These are phyloP conservation scores for Pangasius djambal DNA, from an alignment of 2,797 vertebrate species.

Conservation along the genomic window DNA sequence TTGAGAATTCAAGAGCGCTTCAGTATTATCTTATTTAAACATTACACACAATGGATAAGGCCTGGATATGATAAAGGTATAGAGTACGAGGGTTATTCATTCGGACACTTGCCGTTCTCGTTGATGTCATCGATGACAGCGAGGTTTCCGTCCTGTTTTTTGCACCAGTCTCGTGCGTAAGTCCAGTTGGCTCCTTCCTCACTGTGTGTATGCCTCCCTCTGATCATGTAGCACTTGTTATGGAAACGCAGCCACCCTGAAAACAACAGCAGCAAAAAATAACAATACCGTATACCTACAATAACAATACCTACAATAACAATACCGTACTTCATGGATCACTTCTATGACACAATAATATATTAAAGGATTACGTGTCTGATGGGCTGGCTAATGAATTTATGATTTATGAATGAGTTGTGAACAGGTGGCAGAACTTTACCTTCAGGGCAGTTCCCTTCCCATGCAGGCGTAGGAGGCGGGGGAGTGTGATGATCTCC, in stretches of 20 bases:
- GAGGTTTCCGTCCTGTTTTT: constrained; percentile 65
- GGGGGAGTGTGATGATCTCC: constrained; percentile 71
- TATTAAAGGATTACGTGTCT: background rate
- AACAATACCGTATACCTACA: no score
- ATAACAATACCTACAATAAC: no score
- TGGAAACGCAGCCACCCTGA: constrained; percentile 77
- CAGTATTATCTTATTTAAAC: background rate
- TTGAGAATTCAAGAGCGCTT: background rate
- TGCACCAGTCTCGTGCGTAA: constrained; percentile 71
- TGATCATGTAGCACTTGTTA: constrained; percentile 79
- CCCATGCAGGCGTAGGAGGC: constrained; percentile 78
- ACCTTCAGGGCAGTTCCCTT: constrained; percentile 79
- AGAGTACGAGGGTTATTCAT: background rate
- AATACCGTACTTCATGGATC: background rate
- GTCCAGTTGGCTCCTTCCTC: constrained; percentile 72
- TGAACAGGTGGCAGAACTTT: background rate
- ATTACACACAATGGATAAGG: background rate
- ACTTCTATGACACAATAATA: background rate
- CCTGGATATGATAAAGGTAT: background rate
- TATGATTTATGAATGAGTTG: background rate
- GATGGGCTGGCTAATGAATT: background rate
- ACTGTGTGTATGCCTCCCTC: constrained; percentile 60
- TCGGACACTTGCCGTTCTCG: constrained; percentile 69
- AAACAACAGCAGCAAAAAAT: background rate
- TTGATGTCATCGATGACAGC: constrained; percentile 76